Conservation (phyloP, 2,113 vertebrate species). For the Dendropsophus ebraccatus region DNA sequence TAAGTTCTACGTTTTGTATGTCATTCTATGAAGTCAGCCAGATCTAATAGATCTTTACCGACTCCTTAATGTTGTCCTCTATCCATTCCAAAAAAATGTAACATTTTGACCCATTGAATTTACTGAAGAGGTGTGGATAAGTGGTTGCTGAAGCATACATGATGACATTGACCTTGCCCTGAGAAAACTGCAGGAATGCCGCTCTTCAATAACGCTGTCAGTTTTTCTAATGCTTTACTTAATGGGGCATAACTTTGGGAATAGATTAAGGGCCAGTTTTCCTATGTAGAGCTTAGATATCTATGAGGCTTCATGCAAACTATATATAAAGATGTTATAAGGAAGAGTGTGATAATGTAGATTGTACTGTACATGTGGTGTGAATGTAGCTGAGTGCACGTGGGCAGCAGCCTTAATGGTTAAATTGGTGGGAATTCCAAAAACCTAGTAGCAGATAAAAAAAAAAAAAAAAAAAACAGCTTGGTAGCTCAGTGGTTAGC, state of each 20-base stretch:
- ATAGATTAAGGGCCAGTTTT: background rate
- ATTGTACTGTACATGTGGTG: too few species aligned
- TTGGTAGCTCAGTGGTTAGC: too few species aligned
- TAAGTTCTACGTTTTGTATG: slow-evolving; percentile 34
- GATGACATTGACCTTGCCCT: slow-evolving; percentile 27
- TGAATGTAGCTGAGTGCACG: too few species aligned
- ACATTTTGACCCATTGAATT: background rate
- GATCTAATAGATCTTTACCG: background rate
- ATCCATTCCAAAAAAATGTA: background rate
- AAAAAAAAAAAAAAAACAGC: too few species aligned
- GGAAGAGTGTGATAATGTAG: too few species aligned
- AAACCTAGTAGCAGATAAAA: too few species aligned
- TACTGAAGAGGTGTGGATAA: background rate
- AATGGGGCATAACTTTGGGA: background rate
- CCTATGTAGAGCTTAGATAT: background rate
- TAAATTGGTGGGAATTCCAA: background rate
- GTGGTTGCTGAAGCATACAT: background rate
- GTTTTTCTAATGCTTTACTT: slow-evolving; percentile 18
- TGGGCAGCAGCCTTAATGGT: background rate
- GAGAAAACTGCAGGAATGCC: slow-evolving; percentile 22
- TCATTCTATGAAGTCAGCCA: background rate
- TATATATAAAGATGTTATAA: too few species aligned
- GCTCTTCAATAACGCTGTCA: slow-evolving; percentile 17
- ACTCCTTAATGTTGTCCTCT: background rate
- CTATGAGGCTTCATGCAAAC: background rate